phyloP scores from a whole-genome alignment of 2,888 invertebrate species.

The Lepidochrysops patricia region DNA sequence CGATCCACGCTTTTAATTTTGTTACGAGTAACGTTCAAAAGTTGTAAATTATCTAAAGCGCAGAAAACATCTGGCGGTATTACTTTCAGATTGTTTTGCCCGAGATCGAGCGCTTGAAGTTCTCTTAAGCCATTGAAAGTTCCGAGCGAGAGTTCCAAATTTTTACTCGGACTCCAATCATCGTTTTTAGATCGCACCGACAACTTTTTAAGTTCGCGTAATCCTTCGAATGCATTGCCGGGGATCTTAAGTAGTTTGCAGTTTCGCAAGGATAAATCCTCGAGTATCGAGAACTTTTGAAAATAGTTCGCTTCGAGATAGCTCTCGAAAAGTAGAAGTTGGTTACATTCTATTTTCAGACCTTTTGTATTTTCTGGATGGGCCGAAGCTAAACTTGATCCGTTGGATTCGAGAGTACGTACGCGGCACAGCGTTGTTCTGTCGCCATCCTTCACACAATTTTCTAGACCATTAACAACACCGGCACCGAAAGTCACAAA shows the following conservation, averaged over 20 bases:
- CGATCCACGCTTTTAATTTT: conserved; percentile 83
- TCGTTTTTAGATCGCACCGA: conserved; percentile 86
- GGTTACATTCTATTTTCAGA: conserved; percentile 84
- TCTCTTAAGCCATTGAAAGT: conserved; percentile 86
- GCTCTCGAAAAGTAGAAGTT: conserved; percentile 86
- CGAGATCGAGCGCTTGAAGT: conserved; percentile 83
- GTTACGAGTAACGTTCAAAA: conserved; percentile 88
- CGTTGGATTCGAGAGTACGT: conserved; percentile 80
- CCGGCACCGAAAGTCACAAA: conserved; percentile 69
- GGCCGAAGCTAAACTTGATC: conserved; percentile 76
- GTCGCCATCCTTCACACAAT: conserved; percentile 58
- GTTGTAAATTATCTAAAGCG: conserved; percentile 84
- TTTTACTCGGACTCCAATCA: conserved; percentile 84
- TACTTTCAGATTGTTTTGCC: conserved; percentile 85
- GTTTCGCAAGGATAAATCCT: conserved; percentile 82
- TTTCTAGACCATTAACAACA: conserved; percentile 57
- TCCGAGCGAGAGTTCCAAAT: conserved; percentile 81
- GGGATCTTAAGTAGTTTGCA: conserved; percentile 88
- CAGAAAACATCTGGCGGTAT: conserved; percentile 88
- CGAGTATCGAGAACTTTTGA: conserved; percentile 81
- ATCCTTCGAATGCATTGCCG: conserved; percentile 85
- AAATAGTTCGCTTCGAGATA: conserved; percentile 82
- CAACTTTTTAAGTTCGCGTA: conserved; percentile 86
- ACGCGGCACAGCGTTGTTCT: conserved; percentile 78
- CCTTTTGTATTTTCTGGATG: conserved; percentile 81